Evolutionary conservation across 2,113 vertebrate genomes (phyloP), one percentile per base, ranked within the genome.

Genomic region (Dicerorhinus sumatrensis): DNA sequence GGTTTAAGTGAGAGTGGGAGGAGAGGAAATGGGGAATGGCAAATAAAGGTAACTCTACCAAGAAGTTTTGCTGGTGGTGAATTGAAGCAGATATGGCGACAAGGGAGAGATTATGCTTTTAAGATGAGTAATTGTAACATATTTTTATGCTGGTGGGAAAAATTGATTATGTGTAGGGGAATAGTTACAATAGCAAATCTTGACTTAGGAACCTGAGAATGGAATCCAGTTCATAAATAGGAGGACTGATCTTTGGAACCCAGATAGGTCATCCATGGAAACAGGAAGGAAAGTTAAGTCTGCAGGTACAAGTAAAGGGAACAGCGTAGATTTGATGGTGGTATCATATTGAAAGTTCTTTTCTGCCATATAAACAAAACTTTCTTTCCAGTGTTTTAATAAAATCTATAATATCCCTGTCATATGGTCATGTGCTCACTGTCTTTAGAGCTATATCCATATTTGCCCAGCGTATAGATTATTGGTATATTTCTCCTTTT

Each of bases 101-200:
- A 80, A 84, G 79, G 91, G 67, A 82, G 62, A n/a, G 31, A 77
- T 88, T 87, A 39, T 60, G 23, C 75, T 94, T 92, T 77, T 72
- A 79, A 92, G 56, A 79, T 58, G 56, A 97, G 62, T 84, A 70
- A 95, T 63, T 70, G n/a, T 20, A 31, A 62, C 76, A 12, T 51
- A 36, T 54, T 60, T 62, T 83, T 96, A 77, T 88, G 48, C 25
- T 80, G 18, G 8, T 60, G 31, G 81, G 16, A 60, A 73, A 81
- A 85, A 29, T 69, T 89, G 33, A 42, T 73, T 87, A 18, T 69
- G 36, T 31, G 33, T 83, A 46, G 23, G 42, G 14, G 14, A 54
- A 27, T 14, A 51, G 13, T 77, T 51, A 77, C 5, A 60, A 51
- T 29, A 46, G 56, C 89, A 72, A 56, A 77, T 42, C 33, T 72